Percentiles rank a stretch among this genome's conserved stretches.
Evolutionary conservation across 2,113 vertebrate species (phyloP).

Genomic region (Tragelaphus strepsiceros): DNA sequence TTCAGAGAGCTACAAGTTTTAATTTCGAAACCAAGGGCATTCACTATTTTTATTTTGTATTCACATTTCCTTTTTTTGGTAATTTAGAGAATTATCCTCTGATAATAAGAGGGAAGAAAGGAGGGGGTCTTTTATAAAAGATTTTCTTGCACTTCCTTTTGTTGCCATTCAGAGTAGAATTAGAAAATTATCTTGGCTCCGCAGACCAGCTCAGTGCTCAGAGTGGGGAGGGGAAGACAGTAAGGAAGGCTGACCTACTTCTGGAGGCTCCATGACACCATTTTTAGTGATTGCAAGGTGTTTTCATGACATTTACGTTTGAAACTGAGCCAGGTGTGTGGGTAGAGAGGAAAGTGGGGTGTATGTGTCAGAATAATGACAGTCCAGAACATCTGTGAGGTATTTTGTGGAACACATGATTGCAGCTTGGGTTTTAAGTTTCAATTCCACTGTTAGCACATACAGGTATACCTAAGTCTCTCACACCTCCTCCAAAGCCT

Average conservation of each 20-base stretch:
- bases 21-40: background rate
- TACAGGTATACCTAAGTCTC: background rate
- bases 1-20: background rate
- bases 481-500: background rate
- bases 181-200: slow-evolving; percentile 50
- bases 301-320: background rate
- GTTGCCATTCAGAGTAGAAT: slow-evolving; percentile 41
- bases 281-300: background rate
- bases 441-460: background rate
- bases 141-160: slow-evolving; percentile 7
- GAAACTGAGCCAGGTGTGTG: background rate
- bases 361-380: background rate
- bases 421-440: background rate
- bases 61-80: background rate
- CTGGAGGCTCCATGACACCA: slow-evolving; percentile 1
- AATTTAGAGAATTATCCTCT: slow-evolving; percentile 15
- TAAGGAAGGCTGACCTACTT: slow-evolving; percentile 53
- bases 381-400: background rate
- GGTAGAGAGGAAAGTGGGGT: background rate
- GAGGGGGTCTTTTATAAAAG: background rate
- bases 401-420: background rate
- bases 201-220: background rate
- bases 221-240: background rate
- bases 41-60: slow-evolving; percentile 25
- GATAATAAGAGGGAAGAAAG: background rate